Percentiles rank a stretch among this genome's conserved stretches.
Conservation (phyloP, 2,113 vertebrate genomes). For the Petrocephalus microphthalmus region DNA sequence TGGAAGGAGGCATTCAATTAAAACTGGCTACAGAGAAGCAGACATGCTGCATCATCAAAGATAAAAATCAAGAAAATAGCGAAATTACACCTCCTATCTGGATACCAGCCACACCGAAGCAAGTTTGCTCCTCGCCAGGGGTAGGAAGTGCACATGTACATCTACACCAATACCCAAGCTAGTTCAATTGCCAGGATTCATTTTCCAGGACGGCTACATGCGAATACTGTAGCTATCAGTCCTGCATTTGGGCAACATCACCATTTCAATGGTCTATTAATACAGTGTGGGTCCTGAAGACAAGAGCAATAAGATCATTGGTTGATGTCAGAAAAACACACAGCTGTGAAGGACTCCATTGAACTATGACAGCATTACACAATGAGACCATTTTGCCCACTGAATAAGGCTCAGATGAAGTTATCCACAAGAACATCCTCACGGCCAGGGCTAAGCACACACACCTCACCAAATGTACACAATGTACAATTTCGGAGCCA, state of each 20-base stretch:
- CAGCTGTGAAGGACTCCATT: neutral
- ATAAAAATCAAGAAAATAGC: neutral
- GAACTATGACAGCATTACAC: neutral
- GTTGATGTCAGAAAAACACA: neutral
- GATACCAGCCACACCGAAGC: neutral
- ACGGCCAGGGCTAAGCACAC: neutral
- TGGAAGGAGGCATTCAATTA: neutral
- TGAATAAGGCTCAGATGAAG: neutral
- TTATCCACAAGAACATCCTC: neutral
- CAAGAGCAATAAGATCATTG: slow-evolving; percentile 27
- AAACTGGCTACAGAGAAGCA: neutral
- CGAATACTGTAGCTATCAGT: neutral
- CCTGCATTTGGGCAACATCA: neutral
- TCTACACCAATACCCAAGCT: neutral
- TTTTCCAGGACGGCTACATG: neutral
- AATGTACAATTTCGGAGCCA: neutral
- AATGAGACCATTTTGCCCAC: neutral
- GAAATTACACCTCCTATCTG: neutral
- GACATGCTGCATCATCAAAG: neutral
- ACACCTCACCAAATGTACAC: neutral
- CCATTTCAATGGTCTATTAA: neutral
- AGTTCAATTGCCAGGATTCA: neutral
- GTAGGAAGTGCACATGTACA: neutral
- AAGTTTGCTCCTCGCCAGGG: neutral
- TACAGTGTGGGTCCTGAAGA: slow-evolving; percentile 46